These are phyloP conservation scores for Camelus bactrianus DNA, from an alignment of 2,113 vertebrate species.

Conservation along the genomic window DNA sequence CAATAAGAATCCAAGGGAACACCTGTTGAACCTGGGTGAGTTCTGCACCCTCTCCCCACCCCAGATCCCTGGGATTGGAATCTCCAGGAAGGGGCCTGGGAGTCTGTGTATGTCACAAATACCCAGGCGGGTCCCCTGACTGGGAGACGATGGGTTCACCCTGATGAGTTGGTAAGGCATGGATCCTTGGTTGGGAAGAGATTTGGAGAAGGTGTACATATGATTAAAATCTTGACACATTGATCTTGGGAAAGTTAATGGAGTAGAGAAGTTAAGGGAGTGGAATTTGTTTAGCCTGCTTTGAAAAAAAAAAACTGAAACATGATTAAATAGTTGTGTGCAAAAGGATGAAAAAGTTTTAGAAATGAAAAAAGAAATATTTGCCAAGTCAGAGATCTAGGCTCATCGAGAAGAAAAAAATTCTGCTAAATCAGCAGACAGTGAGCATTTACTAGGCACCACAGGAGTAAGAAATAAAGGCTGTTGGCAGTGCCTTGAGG, in stretches of 20 bases:
- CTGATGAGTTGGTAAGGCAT: background rate
- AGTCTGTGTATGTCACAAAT: background rate
- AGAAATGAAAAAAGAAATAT: slow-evolving; percentile 7
- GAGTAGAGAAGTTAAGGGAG: background rate
- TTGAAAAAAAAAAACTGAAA: background rate
- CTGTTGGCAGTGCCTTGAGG: background rate
- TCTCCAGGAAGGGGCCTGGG: background rate
- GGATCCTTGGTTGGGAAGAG: background rate
- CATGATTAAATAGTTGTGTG: slow-evolving; percentile 32
- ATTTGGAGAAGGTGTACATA: background rate
- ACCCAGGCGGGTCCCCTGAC: background rate
- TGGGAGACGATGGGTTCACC: background rate
- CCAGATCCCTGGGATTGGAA: background rate
- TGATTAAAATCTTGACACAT: background rate
- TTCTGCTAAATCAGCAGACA: background rate
- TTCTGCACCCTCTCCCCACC: no score
- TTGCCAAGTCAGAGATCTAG: slow-evolving; percentile 43
- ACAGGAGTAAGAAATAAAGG: background rate
- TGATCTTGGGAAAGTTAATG: background rate
- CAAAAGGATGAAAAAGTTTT: slow-evolving; percentile 52
- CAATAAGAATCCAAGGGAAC: background rate
- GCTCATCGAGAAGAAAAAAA: background rate
- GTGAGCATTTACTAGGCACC: background rate
- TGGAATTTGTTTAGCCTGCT: background rate
- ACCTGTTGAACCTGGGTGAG: background rate